Conservation (phyloP, 2,888 invertebrate species). For the Nomada hirtipes region DNA sequence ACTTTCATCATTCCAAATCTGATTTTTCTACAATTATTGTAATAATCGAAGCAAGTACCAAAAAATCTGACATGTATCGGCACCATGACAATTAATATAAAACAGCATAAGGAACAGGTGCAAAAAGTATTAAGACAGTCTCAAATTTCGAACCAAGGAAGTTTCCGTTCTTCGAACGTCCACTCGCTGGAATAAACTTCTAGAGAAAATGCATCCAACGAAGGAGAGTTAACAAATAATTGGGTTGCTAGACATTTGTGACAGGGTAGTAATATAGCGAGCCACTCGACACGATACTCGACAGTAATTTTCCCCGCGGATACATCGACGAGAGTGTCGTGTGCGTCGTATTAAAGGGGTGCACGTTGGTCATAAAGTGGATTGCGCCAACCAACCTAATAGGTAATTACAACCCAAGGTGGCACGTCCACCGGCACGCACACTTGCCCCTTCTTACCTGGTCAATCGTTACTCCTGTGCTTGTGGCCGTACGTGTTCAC, state of each 20-base stretch:
- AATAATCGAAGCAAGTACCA: no score
- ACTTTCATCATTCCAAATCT: no score
- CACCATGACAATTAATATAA: background rate
- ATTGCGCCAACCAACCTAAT: slow-evolving; percentile 62
- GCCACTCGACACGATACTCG: slow-evolving; percentile 46
- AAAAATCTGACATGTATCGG: no score
- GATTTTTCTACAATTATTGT: no score
- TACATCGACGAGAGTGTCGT: slow-evolving; percentile 31
- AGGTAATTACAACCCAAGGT: slow-evolving; percentile 64
- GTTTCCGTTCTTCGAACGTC: background rate
- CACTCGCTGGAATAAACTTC: slow-evolving; percentile 6
- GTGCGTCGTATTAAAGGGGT: slow-evolving; percentile 58
- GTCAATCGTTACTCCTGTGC: background rate
- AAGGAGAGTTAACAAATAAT: slow-evolving; percentile 64
- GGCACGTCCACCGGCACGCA: slow-evolving; percentile 37
- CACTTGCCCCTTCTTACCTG: slow-evolving; percentile 14
- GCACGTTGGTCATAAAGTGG: slow-evolving; percentile 59
- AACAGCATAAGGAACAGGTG: background rate
- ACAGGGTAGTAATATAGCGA: slow-evolving; percentile 40
- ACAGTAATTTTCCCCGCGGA: slow-evolving; percentile 62
- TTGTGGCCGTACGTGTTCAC: background rate
- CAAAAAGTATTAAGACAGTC: background rate
- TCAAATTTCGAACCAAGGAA: background rate
- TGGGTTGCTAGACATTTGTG: slow-evolving; percentile 39
- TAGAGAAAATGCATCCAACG: slow-evolving; percentile 1